These are phyloP conservation scores for Panorpa germanica DNA, from an alignment of 2,888 invertebrate genomes.

Conservation along the genomic window DNA sequence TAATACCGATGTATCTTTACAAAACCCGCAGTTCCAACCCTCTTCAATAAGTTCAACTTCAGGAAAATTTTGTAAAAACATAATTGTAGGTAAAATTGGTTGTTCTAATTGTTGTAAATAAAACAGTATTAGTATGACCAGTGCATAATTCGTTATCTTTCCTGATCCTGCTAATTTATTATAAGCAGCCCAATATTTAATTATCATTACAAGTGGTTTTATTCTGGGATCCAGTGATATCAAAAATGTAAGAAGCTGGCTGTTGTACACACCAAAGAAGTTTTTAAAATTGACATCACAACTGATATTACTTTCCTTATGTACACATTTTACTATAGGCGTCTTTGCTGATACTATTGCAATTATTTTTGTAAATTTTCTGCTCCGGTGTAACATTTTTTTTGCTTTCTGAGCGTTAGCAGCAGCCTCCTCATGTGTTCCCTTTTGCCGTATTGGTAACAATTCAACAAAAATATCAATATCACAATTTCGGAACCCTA, in stretches of 20 bases:
- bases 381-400: constrained; percentile 22
- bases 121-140: constrained; percentile 45
- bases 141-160: constrained; percentile 46
- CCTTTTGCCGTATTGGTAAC: too few species aligned
- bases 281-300: constrained; percentile 60
- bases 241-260: constrained; percentile 38
- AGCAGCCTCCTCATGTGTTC: constrained; percentile 14
- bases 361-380: constrained; percentile 32
- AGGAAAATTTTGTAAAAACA: too few species aligned
- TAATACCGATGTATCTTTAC: too few species aligned
- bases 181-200: constrained; percentile 57
- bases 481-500: constrained; percentile 51
- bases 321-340: constrained; percentile 58
- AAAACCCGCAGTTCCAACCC: too few species aligned
- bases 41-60: too few species aligned
- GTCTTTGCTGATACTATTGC: constrained; percentile 53
- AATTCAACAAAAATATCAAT: constrained; percentile 47
- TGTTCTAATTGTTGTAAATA: constrained; percentile 42
- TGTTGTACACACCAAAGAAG: constrained; percentile 48
- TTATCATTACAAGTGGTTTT: constrained; percentile 34
- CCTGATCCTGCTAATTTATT: constrained; percentile 35
- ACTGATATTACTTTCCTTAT: constrained; percentile 35
- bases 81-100: too few species aligned
- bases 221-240: constrained; percentile 36
- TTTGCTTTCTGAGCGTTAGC: constrained; percentile 22